phyloP scores from a whole-genome alignment of 2,113 vertebrate species.

The Apteryx mantelli region DNA sequence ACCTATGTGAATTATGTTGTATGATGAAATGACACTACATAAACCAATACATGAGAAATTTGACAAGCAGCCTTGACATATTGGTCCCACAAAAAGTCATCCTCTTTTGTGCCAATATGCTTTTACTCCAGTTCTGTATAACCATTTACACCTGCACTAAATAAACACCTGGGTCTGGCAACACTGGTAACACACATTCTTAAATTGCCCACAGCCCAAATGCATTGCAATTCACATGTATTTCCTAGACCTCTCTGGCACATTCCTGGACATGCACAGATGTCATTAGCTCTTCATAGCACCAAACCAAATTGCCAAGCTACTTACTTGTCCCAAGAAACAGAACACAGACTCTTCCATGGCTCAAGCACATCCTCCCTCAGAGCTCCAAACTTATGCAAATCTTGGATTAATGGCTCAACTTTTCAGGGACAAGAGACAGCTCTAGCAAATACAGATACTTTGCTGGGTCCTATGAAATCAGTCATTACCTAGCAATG shows the following conservation, averaged over 20 bases:
- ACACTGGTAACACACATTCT: background rate
- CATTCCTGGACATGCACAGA: rapidly evolving
- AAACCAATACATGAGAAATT: background rate
- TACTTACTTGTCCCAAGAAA: background rate
- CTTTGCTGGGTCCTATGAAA: background rate
- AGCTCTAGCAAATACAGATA: background rate
- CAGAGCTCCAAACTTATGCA: background rate
- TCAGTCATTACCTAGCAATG: background rate
- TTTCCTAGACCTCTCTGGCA: background rate
- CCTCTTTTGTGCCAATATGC: background rate
- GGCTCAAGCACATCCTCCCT: background rate
- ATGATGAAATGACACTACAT: background rate
- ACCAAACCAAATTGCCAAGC: background rate
- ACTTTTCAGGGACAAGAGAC: background rate
- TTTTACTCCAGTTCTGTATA: background rate
- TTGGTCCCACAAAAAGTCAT: background rate
- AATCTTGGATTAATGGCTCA: background rate
- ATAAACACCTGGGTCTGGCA: background rate
- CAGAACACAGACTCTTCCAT: background rate
- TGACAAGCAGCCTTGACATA: background rate
- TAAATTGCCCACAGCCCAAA: background rate
- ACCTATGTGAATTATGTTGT: rapidly evolving
- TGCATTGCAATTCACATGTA: background rate
- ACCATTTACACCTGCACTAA: background rate
- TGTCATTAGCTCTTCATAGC: background rate